Percentiles rank a stretch among this genome's conserved stretches.
phyloP scores from a whole-genome alignment of 2,888 invertebrate species.

The Euphydryas editha region DNA sequence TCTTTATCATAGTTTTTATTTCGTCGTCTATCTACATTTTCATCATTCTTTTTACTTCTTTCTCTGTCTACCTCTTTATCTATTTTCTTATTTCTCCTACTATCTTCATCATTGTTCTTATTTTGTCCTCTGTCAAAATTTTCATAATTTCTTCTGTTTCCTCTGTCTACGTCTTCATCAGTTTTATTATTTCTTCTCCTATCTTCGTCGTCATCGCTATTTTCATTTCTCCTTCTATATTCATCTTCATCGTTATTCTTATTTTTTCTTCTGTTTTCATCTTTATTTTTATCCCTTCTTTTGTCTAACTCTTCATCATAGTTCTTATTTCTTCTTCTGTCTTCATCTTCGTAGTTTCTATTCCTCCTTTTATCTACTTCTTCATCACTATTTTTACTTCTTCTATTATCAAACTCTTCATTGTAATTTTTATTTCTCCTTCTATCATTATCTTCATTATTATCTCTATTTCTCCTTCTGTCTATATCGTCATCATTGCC shows the following conservation, averaged over 20 bases:
- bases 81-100: conserved; percentile 17
- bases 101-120: conserved; percentile 1
- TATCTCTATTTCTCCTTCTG: conserved; percentile 32
- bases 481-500: conserved; percentile 21
- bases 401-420: conserved; percentile 32
- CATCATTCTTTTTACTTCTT: conserved; percentile 24
- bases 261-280: conserved; percentile 23
- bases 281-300: conserved; percentile 34
- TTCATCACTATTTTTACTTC: conserved; percentile 28
- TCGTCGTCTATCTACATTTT: conserved; percentile 31
- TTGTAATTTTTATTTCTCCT: conserved; percentile 32
- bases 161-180: conserved; percentile 36
- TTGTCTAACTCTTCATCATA: conserved; percentile 32
- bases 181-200: conserved; percentile 29
- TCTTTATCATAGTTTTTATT: conserved; percentile 29
- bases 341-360: conserved; percentile 32
- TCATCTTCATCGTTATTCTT: conserved; percentile 31
- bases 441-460: conserved; percentile 28
- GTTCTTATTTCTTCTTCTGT: conserved; percentile 24
- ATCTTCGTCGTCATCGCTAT: conserved; percentile 27
- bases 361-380: conserved; percentile 33
- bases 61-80: conserved; percentile 36
- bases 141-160: conserved; percentile 37
- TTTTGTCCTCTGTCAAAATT: conserved; percentile 24
- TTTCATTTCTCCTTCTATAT: conserved; percentile 35